phyloP scores from a whole-genome alignment of 1,140 invertebrate species.

The Cotesia glomerata region DNA sequence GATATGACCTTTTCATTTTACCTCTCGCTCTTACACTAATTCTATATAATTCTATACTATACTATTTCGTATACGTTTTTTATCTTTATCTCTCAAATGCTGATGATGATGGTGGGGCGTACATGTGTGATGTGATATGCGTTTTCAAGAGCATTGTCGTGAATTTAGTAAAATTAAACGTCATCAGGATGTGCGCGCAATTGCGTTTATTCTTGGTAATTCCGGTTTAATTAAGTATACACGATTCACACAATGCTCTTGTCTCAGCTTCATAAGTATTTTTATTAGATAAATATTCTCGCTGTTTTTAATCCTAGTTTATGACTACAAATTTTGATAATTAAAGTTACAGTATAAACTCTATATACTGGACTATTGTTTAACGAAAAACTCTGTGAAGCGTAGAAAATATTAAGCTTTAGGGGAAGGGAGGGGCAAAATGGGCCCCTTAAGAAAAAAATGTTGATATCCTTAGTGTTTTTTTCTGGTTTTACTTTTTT shows the following conservation, averaged over 20 bases:
- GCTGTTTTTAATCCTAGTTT: not conserved
- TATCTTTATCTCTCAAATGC: not conserved
- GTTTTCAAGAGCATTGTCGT: conserved; percentile 9
- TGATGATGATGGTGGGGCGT: not conserved
- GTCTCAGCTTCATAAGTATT: conserved; percentile 14
- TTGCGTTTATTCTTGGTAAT: conserved; percentile 60
- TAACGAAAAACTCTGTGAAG: too few relatives aligned
- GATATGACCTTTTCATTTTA: conserved; percentile 5
- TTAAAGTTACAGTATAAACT: not conserved
- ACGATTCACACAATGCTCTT: conserved; percentile 34
- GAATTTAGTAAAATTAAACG: conserved; percentile 27
- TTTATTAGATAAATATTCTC: not conserved
- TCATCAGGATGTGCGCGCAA: conserved; percentile 56
- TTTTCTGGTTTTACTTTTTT: too few relatives aligned
- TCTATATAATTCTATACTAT: conserved; percentile 11
- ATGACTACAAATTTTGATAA: not conserved
- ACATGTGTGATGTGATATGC: not conserved
- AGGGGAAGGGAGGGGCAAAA: too few relatives aligned
- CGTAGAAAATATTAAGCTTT: too few relatives aligned
- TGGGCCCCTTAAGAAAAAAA: too few relatives aligned
- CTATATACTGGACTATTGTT: too few relatives aligned
- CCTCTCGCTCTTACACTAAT: not conserved
- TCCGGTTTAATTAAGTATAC: conserved; percentile 58
- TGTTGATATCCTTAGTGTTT: too few relatives aligned
- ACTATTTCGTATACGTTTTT: not conserved